These are phyloP conservation scores for Panthera leo DNA, from an alignment of 2,113 vertebrate species.

Conservation along the genomic window DNA sequence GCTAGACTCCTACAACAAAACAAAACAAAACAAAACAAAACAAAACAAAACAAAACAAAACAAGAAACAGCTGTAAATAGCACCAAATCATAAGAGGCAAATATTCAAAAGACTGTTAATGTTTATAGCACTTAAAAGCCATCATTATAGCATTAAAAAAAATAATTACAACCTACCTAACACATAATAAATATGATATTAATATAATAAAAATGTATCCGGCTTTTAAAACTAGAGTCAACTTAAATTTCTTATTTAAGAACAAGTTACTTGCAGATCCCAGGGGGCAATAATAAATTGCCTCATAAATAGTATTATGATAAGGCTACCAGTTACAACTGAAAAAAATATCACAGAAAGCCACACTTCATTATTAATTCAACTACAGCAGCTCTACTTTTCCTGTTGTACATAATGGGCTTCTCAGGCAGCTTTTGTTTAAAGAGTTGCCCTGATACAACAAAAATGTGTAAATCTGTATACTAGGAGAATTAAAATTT, in stretches of 20 bases:
- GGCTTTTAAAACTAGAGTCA: not conserved
- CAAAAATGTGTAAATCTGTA: not conserved
- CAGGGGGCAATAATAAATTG: not conserved
- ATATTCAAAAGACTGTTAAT: not conserved
- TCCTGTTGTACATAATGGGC: not conserved
- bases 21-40: not conserved
- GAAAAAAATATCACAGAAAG: slow-evolving; percentile 43
- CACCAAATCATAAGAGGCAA: slow-evolving; percentile 4
- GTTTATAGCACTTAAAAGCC: not conserved
- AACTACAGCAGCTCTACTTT: not conserved
- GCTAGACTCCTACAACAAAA: slow-evolving; percentile 82
- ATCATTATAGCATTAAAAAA: not conserved
- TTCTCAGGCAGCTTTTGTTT: not conserved
- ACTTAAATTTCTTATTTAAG: slow-evolving; percentile 19
- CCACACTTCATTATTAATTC: not conserved
- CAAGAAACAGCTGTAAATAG: not conserved
- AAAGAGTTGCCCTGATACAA: not conserved
- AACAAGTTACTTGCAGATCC: not conserved
- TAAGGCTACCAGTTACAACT: not conserved
- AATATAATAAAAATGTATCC: not conserved
- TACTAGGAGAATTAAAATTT: not conserved
- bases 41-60: not conserved
- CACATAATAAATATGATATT: not conserved
- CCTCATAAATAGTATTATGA: not conserved
- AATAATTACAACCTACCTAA: not conserved